A percentile compares a stretch with the other conserved stretches of the same genome.
Conservation (phyloP, 2,113 vertebrate genomes). For the Cavia porcellus region DNA sequence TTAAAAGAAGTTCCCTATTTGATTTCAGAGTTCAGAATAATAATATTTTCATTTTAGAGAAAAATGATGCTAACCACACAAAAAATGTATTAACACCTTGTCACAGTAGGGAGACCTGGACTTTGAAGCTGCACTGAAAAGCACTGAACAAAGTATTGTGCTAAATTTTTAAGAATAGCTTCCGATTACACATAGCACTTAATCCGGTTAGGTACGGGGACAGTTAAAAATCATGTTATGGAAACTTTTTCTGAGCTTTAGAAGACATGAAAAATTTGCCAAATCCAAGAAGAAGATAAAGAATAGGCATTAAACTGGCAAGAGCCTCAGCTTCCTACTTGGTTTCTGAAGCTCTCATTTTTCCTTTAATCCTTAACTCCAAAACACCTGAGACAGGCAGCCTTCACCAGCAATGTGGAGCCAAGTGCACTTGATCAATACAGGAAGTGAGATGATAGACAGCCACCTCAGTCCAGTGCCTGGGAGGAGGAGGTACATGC, state of each 20-base stretch:
- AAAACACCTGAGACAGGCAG: not conserved
- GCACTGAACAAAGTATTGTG: not conserved
- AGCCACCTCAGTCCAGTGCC: not conserved
- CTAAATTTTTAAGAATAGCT: slow-evolving; percentile 12
- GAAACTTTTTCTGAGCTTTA: not conserved
- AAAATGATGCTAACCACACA: not conserved
- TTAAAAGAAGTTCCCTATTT: not conserved
- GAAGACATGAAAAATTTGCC: not conserved
- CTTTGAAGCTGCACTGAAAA: not conserved
- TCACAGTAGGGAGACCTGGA: not conserved
- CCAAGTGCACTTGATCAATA: not conserved
- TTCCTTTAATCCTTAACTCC: not conserved
- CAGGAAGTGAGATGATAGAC: not conserved
- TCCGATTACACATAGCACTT: not conserved
- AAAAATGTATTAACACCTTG: not conserved
- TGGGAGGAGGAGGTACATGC: fast-evolving
- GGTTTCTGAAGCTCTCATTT: not conserved
- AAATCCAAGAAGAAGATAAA: not conserved
- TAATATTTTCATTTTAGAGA: slow-evolving; percentile 15
- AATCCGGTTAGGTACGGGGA: not conserved
- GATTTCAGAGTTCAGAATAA: not conserved
- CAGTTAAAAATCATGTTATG: not conserved
- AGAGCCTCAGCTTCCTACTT: not conserved
- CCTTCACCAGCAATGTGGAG: not conserved
- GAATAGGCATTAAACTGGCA: not conserved